Percentiles rank a stretch among this genome's conserved stretches.
Evolutionary conservation across 2,797 vertebrate species (phyloP).

Genomic region (Sus cebifrons): DNA sequence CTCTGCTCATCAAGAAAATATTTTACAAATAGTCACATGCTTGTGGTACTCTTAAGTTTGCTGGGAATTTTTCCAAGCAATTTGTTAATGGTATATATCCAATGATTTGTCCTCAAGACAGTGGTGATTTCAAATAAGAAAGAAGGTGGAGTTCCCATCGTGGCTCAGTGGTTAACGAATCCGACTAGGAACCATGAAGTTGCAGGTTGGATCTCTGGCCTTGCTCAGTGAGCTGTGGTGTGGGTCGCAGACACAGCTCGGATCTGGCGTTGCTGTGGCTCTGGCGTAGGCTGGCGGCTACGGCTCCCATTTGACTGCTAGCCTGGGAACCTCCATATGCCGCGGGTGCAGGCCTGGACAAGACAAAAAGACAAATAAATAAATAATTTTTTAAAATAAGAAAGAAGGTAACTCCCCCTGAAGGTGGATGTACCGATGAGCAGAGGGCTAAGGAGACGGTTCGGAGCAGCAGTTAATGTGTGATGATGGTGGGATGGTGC

Average conservation of each 20-base stretch:
- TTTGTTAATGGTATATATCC: not conserved
- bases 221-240: no score
- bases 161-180: no score
- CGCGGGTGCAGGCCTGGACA: no score
- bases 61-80: not conserved
- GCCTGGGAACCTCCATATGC: no score
- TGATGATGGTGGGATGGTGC: not conserved
- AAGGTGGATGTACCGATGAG: not conserved
- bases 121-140: not conserved
- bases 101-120: not conserved
- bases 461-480: not conserved
- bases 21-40: not conserved
- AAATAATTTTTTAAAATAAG: not conserved
- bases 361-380: no score
- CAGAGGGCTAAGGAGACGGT: not conserved
- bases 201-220: no score
- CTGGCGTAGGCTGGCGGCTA: no score
- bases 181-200: no score
- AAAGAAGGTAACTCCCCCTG: slow-evolving; percentile 26
- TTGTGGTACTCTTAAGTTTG: not conserved
- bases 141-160: no score
- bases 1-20: not conserved
- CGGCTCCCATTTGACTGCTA: no score
- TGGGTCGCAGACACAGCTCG: no score
- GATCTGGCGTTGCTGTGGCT: no score